A percentile compares a stretch with the other conserved stretches of the same genome.
Conservation (phyloP, 2,797 vertebrate species). For the Dryobates pubescens region DNA sequence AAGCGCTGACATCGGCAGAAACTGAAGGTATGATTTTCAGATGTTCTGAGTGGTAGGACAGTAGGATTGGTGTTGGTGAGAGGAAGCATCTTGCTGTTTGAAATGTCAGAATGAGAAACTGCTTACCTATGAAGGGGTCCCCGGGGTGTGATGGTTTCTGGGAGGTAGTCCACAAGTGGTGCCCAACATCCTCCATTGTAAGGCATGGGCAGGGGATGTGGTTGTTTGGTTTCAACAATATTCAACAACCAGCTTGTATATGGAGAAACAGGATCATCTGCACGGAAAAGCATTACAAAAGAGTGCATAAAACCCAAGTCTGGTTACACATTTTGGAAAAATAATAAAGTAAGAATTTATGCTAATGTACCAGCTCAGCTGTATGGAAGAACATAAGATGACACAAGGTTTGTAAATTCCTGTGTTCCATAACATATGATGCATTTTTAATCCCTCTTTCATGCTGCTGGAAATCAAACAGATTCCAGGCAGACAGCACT, state of each 20-base stretch:
- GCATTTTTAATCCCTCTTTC: constrained; percentile 55
- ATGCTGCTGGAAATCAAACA: constrained; percentile 44
- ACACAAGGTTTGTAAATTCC: constrained; percentile 24
- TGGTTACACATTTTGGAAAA: background rate
- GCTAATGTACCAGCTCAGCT: constrained; percentile 10
- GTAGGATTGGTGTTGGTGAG: background rate
- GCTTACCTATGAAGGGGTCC: constrained; percentile 94
- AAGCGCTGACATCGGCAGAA: background rate
- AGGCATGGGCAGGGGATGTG: constrained; percentile 96
- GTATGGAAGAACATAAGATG: constrained; percentile 3
- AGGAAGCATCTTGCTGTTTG: background rate
- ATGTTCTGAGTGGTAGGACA: background rate
- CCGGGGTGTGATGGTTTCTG: constrained; percentile 95
- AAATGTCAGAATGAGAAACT: background rate
- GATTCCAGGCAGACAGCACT: constrained; percentile 9
- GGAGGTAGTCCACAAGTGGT: constrained; percentile 96
- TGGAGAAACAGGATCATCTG: constrained; percentile 93
- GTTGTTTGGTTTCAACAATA: constrained; percentile 92
- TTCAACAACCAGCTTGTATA: constrained; percentile 94
- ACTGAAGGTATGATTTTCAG: background rate
- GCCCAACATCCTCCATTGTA: constrained; percentile 98
- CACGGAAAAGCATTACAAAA: background rate
- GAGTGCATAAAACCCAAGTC: background rate
- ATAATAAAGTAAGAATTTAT: background rate
- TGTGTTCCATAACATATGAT: constrained; percentile 30